phyloP scores from a whole-genome alignment of 2,113 vertebrate species.

The zebrafish (Danio rerio) region GRCz12tu NC_133183.1:876501-877000 shows the following conservation, averaged over 20 bases:
- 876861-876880: neutral
- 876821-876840: no score
- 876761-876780: slow-evolving; percentile 69
- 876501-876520: slow-evolving; percentile 86
- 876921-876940: neutral
- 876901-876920: neutral
- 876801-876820: neutral
- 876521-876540: slow-evolving; percentile 90
- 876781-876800: slow-evolving; percentile 47
- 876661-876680: no score
- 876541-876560: slow-evolving; percentile 87
- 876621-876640: no score
- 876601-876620: no score
- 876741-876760: slow-evolving; percentile 71
- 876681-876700: slow-evolving; percentile 66
- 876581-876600: no score
- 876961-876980: slow-evolving; percentile 62
- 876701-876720: slow-evolving; percentile 87
- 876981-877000: slow-evolving; percentile 67
- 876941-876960: slow-evolving; percentile 44
- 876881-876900: neutral
- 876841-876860: neutral
- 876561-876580: slow-evolving; percentile 45
- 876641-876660: no score
- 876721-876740: slow-evolving; percentile 81